Evolutionary conservation across 2,113 vertebrate species (phyloP).

Genomic region (Rhinogobius similis): DNA sequence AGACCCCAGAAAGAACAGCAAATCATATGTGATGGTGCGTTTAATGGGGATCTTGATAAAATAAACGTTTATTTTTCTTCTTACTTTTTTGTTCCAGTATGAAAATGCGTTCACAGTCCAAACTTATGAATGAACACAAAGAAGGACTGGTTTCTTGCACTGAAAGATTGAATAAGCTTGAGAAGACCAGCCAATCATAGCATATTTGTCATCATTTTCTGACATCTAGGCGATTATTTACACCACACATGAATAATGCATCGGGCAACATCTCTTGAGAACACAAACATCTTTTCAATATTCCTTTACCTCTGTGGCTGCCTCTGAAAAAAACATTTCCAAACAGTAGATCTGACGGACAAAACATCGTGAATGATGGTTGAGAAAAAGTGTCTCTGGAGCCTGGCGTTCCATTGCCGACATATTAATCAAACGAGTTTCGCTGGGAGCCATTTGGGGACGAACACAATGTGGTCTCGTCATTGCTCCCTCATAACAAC

Average conservation of each 20-base stretch:
- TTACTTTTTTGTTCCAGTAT: no score
- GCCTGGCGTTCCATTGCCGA: constrained; percentile 52
- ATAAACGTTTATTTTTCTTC: no score
- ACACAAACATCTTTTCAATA: constrained; percentile 34
- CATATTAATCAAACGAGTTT: constrained; percentile 67
- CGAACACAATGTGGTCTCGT: constrained; percentile 53
- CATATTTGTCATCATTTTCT: background rate
- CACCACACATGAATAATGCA: background rate
- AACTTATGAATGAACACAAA: no score
- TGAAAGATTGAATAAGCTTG: background rate
- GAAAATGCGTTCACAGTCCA: no score
- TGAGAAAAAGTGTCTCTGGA: constrained; percentile 52
- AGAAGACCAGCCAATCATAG: background rate
- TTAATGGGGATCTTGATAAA: no score
- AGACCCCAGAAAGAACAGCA: no score
- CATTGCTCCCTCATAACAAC: constrained; percentile 48
- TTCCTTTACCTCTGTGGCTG: constrained; percentile 22
- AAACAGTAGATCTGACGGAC: constrained; percentile 57
- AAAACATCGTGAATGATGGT: constrained; percentile 59
- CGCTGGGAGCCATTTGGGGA: constrained; percentile 66
- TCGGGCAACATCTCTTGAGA: background rate
- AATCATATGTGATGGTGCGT: no score
- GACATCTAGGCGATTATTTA: background rate
- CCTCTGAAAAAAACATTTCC: constrained; percentile 34
- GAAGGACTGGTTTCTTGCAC: no score